Evolutionary conservation across 2,113 vertebrate species (phyloP).

Genomic region (Anarrhichthys ocellatus): DNA sequence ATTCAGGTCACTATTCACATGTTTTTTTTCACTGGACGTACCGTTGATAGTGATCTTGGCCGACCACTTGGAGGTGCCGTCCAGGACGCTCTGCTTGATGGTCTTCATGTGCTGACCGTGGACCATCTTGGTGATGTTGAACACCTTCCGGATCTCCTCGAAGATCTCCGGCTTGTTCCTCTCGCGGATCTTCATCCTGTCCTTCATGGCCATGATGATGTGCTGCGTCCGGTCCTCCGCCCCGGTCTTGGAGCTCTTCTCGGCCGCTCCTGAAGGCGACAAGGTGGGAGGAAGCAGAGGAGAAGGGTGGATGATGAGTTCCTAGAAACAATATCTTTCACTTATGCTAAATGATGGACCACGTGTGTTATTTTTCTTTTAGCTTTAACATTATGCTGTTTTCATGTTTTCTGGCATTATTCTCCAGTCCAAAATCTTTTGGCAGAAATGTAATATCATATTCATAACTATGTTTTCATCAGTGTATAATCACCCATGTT

Average conservation of each 20-base stretch:
- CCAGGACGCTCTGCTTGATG: slow-evolving; percentile 94
- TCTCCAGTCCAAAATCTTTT: too few species aligned
- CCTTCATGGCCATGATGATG: slow-evolving; percentile 98
- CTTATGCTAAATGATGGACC: not conserved
- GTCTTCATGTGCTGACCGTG: slow-evolving; percentile 96
- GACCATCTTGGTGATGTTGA: slow-evolving; percentile 86
- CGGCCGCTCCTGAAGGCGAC: slow-evolving; percentile 88
- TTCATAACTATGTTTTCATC: too few species aligned
- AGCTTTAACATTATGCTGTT: too few species aligned
- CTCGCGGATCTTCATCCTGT: slow-evolving; percentile 98
- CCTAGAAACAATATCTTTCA: not conserved
- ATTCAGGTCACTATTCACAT: not conserved
- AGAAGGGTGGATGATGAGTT: not conserved
- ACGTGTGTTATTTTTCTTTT: not conserved
- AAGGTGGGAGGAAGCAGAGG: not conserved
- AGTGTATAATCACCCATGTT: too few species aligned
- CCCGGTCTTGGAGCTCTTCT: slow-evolving; percentile 97
- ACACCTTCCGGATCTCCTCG: slow-evolving; percentile 92
- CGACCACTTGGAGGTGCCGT: slow-evolving; percentile 98
- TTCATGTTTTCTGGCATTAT: not conserved
- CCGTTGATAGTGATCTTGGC: slow-evolving; percentile 96
- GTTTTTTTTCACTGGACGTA: slow-evolving; percentile 49
- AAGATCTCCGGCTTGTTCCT: slow-evolving; percentile 98
- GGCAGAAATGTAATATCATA: too few species aligned
- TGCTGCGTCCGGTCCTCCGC: slow-evolving; percentile 95